phyloP scores from a whole-genome alignment of 2,888 invertebrate genomes.

The Cheilosia grossa region DNA sequence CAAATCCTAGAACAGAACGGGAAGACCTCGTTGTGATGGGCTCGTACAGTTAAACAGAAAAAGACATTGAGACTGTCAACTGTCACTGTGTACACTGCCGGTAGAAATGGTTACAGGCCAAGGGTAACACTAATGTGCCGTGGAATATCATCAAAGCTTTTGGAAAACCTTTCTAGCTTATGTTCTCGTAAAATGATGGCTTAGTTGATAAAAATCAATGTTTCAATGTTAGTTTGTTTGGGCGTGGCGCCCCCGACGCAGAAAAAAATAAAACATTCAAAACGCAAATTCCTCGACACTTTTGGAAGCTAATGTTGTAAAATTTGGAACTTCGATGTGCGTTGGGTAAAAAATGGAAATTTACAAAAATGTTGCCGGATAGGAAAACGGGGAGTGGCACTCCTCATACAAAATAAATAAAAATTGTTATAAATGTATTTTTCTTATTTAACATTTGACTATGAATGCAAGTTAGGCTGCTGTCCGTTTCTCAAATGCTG shows the following conservation, averaged over 20 bases:
- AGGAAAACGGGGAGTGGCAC: no score
- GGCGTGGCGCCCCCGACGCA: no score
- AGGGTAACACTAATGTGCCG: slow-evolving; percentile 80
- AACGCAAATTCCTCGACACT: no score
- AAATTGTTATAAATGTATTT: background rate
- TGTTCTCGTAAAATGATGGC: no score
- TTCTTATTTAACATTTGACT: background rate
- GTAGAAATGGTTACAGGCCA: slow-evolving; percentile 82
- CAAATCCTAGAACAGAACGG: slow-evolving; percentile 81
- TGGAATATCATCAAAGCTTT: slow-evolving; percentile 76
- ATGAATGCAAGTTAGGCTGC: no score
- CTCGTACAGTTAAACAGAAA: slow-evolving; percentile 78
- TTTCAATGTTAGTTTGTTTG: background rate
- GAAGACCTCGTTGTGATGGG: slow-evolving; percentile 82
- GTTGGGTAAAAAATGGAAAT: no score
- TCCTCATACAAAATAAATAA: background rate
- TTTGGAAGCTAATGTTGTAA: no score
- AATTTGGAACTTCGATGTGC: no score
- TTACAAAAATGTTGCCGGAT: no score
- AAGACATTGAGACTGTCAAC: slow-evolving; percentile 80
- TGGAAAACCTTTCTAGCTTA: slow-evolving; percentile 69
- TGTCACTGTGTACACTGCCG: slow-evolving; percentile 82
- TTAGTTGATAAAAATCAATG: background rate
- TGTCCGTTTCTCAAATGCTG: no score
- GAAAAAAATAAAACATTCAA: no score